phyloP scores from a whole-genome alignment of 2,888 invertebrate species.

The Pharmacophagus antenor region DNA sequence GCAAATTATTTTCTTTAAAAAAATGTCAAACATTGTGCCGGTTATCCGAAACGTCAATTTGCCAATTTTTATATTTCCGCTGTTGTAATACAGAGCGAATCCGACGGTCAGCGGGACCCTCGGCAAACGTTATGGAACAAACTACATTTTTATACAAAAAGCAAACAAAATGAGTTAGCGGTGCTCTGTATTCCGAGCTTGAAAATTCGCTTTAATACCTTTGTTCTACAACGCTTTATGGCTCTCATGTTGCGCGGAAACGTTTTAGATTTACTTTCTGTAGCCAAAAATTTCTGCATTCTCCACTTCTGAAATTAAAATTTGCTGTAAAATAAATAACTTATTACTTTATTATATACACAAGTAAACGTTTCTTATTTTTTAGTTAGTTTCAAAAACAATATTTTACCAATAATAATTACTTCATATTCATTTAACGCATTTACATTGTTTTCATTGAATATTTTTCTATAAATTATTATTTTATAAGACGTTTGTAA shows the following conservation, averaged over 20 bases:
- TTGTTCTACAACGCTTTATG: slow-evolving; percentile 75
- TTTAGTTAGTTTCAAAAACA: neutral
- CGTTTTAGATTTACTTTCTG: slow-evolving; percentile 61
- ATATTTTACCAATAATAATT: neutral
- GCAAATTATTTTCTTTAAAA: neutral
- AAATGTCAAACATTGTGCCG: slow-evolving; percentile 31
- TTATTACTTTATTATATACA: neutral
- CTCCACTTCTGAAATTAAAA: slow-evolving; percentile 46
- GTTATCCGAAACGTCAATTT: slow-evolving; percentile 48
- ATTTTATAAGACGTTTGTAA: too few species aligned
- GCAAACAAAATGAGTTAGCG: slow-evolving; percentile 74
- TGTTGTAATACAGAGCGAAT: slow-evolving; percentile 50
- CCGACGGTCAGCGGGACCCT: slow-evolving; percentile 40
- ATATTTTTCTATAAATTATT: too few species aligned
- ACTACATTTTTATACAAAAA: slow-evolving; percentile 71
- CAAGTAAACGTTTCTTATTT: neutral
- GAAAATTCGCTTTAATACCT: slow-evolving; percentile 77
- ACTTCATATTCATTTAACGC: neutral
- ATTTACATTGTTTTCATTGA: too few species aligned
- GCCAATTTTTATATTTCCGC: slow-evolving; percentile 46
- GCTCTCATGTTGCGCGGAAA: slow-evolving; percentile 65
- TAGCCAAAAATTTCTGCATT: slow-evolving; percentile 48
- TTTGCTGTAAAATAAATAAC: slow-evolving; percentile 30
- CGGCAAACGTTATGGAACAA: slow-evolving; percentile 64
- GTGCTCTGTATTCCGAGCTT: slow-evolving; percentile 67